A percentile compares a stretch with the other conserved stretches of the same genome.
phyloP scores from a whole-genome alignment of 2,888 invertebrate species.

The Rhamnusium bicolor region DNA sequence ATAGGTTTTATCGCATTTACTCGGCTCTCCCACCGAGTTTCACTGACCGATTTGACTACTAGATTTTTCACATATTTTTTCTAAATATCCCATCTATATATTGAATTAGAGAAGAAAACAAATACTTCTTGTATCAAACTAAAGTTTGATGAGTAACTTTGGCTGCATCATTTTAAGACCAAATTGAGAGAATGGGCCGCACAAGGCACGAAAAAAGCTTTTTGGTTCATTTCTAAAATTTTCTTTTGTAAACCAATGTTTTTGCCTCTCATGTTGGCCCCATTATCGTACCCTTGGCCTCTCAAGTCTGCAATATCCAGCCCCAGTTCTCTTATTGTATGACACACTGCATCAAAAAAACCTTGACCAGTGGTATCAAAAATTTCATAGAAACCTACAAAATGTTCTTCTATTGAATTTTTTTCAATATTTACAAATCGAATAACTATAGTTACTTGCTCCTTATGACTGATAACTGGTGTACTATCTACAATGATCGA shows the following conservation, averaged over 20 bases:
- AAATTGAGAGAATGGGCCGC: slow-evolving; percentile 51
- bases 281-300: slow-evolving; percentile 55
- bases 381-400: slow-evolving; percentile 35
- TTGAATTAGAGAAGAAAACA: not conserved
- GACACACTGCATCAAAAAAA: slow-evolving; percentile 50
- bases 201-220: slow-evolving; percentile 54
- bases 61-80: slow-evolving; percentile 20
- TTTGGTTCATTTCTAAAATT: slow-evolving; percentile 44
- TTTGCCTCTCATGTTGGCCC: slow-evolving; percentile 47
- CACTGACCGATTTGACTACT: slow-evolving; percentile 45
- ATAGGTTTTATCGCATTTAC: slow-evolving; percentile 45
- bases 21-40: slow-evolving; percentile 48
- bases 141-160: slow-evolving; percentile 35
- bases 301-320: slow-evolving; percentile 40
- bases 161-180: slow-evolving; percentile 51
- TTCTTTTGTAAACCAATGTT: slow-evolving; percentile 45
- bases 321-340: slow-evolving; percentile 24
- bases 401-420: slow-evolving; percentile 27
- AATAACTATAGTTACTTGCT: slow-evolving; percentile 61
- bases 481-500: slow-evolving; percentile 51
- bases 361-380: slow-evolving; percentile 47
- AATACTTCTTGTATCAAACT: too few species aligned
- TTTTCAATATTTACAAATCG: slow-evolving; percentile 42
- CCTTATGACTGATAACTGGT: slow-evolving; percentile 57
- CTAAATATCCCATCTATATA: slow-evolving; percentile 43